A percentile compares a stretch with the other conserved stretches of the same genome.
These are phyloP conservation scores for Spisula solida DNA, from an alignment of 2,888 invertebrate genomes.

Conservation along the genomic window DNA sequence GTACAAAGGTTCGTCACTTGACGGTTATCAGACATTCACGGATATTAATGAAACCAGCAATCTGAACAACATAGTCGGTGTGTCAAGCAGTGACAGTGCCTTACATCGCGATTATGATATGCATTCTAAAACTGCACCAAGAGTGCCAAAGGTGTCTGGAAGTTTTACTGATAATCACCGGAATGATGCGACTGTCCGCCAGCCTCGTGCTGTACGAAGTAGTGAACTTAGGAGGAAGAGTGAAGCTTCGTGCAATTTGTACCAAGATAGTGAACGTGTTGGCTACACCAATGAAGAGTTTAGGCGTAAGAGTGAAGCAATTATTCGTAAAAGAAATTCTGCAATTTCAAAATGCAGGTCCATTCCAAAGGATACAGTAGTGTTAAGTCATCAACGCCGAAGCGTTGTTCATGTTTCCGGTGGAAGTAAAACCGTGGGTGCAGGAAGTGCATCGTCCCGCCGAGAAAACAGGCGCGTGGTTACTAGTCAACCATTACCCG, in stretches of 20 bases:
- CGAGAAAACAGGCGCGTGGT: constrained; percentile 30
- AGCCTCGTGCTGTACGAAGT: constrained; percentile 44
- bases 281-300: constrained; percentile 28
- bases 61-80: constrained; percentile 44
- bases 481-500: constrained; percentile 36
- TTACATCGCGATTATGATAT: constrained; percentile 35
- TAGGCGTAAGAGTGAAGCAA: constrained; percentile 57
- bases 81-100: constrained; percentile 59
- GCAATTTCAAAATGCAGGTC: neutral
- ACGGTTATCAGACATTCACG: constrained; percentile 17
- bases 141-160: constrained; percentile 1
- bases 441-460: constrained; percentile 9
- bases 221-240: constrained; percentile 55
- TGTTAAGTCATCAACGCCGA: constrained; percentile 56
- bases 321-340: neutral
- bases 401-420: constrained; percentile 68
- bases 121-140: neutral
- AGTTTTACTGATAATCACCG: constrained; percentile 15
- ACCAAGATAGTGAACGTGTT: constrained; percentile 20
- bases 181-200: constrained; percentile 6
- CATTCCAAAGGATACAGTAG: constrained; percentile 40
- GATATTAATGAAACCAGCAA: neutral
- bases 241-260: constrained; percentile 41
- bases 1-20: constrained; percentile 24
- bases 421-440: constrained; percentile 38